Conservation (phyloP, 2,113 vertebrate species). For the Meleagris gallopavo region DNA sequence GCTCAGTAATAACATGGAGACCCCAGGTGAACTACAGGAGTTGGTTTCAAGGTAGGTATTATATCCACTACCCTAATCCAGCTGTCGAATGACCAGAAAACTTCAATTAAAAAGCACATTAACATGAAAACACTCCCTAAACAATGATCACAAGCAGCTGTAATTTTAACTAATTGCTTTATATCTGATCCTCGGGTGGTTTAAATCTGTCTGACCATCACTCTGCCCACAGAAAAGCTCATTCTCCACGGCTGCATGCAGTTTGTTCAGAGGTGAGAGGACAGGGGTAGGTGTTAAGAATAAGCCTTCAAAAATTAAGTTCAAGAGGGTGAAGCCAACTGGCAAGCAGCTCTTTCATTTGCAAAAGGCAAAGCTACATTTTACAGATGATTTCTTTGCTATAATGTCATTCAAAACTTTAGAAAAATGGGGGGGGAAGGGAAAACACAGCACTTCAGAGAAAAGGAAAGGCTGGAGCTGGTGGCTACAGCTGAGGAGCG, state of each 20-base stretch:
- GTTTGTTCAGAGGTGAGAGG: background rate
- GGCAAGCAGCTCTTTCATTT: background rate
- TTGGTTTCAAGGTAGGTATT: background rate
- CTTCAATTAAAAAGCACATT: background rate
- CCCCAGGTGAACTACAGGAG: background rate
- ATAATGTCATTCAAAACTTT: background rate
- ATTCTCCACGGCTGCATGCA: background rate
- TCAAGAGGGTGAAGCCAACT: background rate
- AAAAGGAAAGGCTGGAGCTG: background rate
- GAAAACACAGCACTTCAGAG: background rate
- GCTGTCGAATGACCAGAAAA: background rate
- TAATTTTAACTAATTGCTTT: background rate
- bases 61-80: background rate
- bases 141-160: background rate
- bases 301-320: background rate
- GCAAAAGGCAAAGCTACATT: background rate
- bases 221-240: background rate
- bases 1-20: background rate
- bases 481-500: fast-evolving
- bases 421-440: background rate
- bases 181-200: background rate
- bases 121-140: background rate
- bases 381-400: background rate
- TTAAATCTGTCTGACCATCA: background rate
- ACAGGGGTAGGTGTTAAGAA: background rate